These are phyloP conservation scores for human (Homo sapiens) DNA, from an alignment of 2,113 vertebrate genomes.

Conservation along the genomic window DNA sequence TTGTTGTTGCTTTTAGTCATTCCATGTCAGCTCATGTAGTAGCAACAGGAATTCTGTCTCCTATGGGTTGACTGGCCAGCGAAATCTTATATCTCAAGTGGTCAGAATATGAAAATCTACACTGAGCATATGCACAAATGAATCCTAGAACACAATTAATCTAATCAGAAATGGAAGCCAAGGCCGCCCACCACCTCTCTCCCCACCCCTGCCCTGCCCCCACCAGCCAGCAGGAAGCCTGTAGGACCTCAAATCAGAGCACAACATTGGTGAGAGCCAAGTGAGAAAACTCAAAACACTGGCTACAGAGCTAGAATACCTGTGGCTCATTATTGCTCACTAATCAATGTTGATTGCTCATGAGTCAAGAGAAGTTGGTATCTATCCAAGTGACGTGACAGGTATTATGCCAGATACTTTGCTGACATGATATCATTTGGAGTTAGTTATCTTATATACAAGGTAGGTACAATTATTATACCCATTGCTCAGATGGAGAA, in stretches of 20 bases:
- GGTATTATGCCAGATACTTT: neutral
- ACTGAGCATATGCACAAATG: neutral
- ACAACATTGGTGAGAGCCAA: neutral
- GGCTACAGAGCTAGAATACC: neutral
- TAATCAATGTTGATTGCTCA: neutral
- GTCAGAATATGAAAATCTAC: neutral
- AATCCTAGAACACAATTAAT: neutral
- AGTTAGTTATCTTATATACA: neutral
- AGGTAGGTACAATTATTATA: neutral
- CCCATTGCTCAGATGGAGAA: neutral
- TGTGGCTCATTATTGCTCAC: neutral
- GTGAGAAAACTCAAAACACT: neutral
- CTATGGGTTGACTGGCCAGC: neutral
- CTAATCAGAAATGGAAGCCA: neutral
- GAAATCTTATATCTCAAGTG: neutral
- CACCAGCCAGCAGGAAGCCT: neutral
- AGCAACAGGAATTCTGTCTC: neutral
- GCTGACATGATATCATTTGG: neutral
- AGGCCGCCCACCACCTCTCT: neutral
- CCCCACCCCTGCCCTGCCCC: neutral
- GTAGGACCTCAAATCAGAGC: neutral
- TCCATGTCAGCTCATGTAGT: neutral
- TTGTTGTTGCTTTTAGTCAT: neutral
- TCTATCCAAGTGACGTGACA: neutral
- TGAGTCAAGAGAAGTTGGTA: neutral